These are phyloP conservation scores for Kradibia gibbosae DNA, from an alignment of 1,140 invertebrate species.

Conservation along the genomic window DNA sequence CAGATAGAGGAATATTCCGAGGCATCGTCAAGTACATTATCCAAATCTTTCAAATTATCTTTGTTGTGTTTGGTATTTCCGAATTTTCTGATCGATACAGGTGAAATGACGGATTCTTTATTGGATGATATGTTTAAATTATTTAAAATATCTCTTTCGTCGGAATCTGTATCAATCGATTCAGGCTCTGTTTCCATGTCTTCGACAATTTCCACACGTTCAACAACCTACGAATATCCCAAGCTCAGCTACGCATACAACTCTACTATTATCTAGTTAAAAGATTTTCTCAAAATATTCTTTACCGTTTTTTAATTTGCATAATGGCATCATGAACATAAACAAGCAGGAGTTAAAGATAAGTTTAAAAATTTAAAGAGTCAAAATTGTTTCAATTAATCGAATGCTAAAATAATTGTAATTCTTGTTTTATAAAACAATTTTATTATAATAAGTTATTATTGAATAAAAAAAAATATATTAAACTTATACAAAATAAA, in stretches of 20 bases:
- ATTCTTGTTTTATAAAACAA: too few relatives aligned
- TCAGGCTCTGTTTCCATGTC: constrained; percentile 75
- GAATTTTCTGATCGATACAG: constrained; percentile 58
- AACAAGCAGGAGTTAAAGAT: too few relatives aligned
- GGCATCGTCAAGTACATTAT: constrained; percentile 19
- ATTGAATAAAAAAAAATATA: too few relatives aligned
- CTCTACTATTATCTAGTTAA: not conserved
- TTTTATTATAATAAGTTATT: too few relatives aligned
- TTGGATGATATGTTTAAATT: constrained; percentile 27
- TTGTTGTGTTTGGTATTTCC: not conserved
- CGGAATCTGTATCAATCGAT: constrained; percentile 74
- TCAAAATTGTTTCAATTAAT: too few relatives aligned
- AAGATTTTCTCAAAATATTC: too few relatives aligned
- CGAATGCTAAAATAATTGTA: too few relatives aligned
- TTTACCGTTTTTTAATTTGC: too few relatives aligned
- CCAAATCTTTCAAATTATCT: constrained; percentile 10
- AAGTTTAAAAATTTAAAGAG: too few relatives aligned
- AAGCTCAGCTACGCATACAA: not conserved
- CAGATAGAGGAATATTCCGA: constrained; percentile 1
- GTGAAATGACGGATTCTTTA: constrained; percentile 1
- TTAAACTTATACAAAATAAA: too few relatives aligned
- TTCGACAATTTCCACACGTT: constrained; percentile 74
- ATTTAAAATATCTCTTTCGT: constrained; percentile 63
- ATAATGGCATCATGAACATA: too few relatives aligned
- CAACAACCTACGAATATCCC: constrained; percentile 61